phyloP scores from a whole-genome alignment of 2,113 vertebrate genomes.

The Amphiprion ocellaris region DNA sequence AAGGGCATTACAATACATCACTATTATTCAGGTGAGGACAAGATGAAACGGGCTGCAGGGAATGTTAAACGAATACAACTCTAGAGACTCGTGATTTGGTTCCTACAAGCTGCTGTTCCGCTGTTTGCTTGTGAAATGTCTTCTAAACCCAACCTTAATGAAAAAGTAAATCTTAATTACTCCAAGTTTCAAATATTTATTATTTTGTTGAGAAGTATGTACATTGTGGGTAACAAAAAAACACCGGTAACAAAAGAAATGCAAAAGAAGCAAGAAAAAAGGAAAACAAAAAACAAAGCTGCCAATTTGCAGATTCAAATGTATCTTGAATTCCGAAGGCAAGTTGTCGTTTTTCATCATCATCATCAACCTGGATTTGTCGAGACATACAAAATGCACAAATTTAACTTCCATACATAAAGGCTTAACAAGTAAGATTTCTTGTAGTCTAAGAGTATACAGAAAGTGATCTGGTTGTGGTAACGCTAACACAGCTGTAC shows the following conservation, averaged over 20 bases:
- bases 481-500: too few species aligned
- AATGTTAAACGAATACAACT: neutral
- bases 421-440: conserved; percentile 6
- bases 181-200: conserved; percentile 53
- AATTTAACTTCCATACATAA: neutral
- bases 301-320: neutral
- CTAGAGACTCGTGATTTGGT: neutral
- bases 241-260: neutral
- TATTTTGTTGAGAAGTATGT: conserved; percentile 31
- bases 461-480: too few species aligned
- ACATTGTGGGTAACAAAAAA: conserved; percentile 25
- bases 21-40: too few species aligned
- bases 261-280: conserved; percentile 22
- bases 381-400: too few species aligned
- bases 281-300: conserved; percentile 17
- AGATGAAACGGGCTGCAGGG: neutral
- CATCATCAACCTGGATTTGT: neutral
- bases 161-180: neutral
- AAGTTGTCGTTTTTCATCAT: neutral
- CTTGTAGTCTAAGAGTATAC: neutral
- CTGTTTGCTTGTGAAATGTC: neutral
- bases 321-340: conserved; percentile 3
- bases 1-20: neutral
- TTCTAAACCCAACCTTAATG: neutral
- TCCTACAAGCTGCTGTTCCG: neutral